Base-by-base conservation (phyloP, 2,797 vertebrate genomes). In the Potorous gilbertii region DNA sequence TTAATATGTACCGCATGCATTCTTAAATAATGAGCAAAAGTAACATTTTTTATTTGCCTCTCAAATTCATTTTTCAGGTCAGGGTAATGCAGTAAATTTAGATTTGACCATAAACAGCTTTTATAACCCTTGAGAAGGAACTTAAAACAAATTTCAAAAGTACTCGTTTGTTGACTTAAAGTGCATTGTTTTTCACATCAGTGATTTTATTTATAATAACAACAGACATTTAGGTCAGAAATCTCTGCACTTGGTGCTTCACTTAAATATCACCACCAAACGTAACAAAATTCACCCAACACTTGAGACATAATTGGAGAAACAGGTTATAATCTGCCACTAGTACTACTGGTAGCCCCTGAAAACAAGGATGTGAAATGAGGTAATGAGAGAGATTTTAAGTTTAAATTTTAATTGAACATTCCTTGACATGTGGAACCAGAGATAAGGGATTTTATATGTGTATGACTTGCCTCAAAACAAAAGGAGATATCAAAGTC, bases 151-250 rank as follows among this genome's bases (percentile, higher is more conserved):
- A 52, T 16, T 92, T 95, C 81, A 97, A 92, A 95, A 21, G 6
- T 57, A 96, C 55, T 95, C 55, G 95, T 95, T 98, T 96, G 97
- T 1, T 98, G 95, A 97, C 96, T 59, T 40, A 96, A 97, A 95
- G 91, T 97, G 87, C 59, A 89, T 93, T 96, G 59, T 89, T 87
- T 4, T 93, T 93, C 62, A 97, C 92, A 94, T 87, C 95, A 95
- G 93, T 93, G 97, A 40, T 94, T 98, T 98, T 98, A 98, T 97
- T 98, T 98, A 98, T 98, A 98, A 66, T 59, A 98, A 95, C 95
- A 96, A 97, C 96, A 98, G 96, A 97, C 94, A 97, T 94, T 96
- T 91, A 97, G 50, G 57, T 91, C 96, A 98, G 66, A 96, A 74
- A 93, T 96, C 90, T 90, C 94, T 94, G 94, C 94, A 74, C 89